phyloP scores from a whole-genome alignment of 1,140 invertebrate species.

The Eurosta solidaginis region DNA sequence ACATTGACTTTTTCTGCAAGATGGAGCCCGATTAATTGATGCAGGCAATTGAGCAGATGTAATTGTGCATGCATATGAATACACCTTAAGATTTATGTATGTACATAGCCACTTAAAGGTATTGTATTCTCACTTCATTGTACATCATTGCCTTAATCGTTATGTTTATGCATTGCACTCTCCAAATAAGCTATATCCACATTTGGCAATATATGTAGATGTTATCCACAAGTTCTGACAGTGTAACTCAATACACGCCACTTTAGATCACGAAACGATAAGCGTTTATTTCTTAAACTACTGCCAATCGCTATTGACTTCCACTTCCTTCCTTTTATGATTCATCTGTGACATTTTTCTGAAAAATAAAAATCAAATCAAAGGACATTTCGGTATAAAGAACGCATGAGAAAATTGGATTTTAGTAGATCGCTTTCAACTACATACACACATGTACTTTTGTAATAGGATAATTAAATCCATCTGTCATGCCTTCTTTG shows the following conservation, averaged over 20 bases:
- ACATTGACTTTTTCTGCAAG: conserved; percentile 26
- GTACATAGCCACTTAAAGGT: not conserved
- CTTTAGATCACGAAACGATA: not conserved
- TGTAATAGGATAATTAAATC: no score
- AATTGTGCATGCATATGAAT: not conserved
- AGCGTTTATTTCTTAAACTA: not conserved
- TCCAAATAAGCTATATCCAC: conserved; percentile 14
- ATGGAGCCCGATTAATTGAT: conserved; percentile 1
- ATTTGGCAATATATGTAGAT: conserved; percentile 15
- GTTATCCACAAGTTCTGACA: not conserved
- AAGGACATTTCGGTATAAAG: not conserved
- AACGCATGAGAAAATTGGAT: no score
- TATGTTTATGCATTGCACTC: not conserved
- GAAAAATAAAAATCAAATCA: not conserved
- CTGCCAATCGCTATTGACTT: not conserved
- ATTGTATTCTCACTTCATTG: no score
- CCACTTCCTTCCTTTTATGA: conserved; percentile 9
- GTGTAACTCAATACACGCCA: not conserved
- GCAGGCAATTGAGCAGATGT: conserved; percentile 19
- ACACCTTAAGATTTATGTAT: not conserved
- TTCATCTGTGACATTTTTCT: not conserved
- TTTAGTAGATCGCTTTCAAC: no score
- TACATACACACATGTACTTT: no score
- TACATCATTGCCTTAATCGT: no score
- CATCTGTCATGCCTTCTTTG: no score